A percentile compares a stretch with the other conserved stretches of the same genome.
Evolutionary conservation across 2,113 vertebrate species (phyloP).

Genomic region (Sapajus apella): DNA sequence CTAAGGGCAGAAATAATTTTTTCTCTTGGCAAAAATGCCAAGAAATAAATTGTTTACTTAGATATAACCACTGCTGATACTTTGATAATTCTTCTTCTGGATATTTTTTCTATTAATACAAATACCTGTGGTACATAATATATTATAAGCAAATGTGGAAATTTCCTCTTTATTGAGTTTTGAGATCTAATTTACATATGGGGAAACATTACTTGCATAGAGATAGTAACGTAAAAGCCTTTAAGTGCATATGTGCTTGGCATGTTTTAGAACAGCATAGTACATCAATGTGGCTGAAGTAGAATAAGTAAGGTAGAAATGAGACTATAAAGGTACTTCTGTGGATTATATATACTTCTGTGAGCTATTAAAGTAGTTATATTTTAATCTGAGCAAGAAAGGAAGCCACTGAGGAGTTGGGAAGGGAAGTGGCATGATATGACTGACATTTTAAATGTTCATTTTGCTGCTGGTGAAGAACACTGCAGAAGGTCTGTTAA

Average conservation of each 20-base stretch:
- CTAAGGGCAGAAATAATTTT: slow-evolving; percentile 1
- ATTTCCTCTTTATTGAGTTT: neutral
- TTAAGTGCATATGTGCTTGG: neutral
- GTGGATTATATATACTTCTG: neutral
- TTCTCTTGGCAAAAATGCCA: neutral
- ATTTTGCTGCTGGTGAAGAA: neutral
- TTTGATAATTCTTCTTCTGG: slow-evolving; percentile 5
- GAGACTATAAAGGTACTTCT: neutral
- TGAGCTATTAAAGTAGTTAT: neutral
- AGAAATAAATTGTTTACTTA: slow-evolving; percentile 11
- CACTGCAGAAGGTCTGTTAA: neutral
- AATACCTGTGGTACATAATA: neutral
- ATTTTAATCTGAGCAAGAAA: slow-evolving; percentile 8
- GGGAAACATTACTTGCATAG: neutral
- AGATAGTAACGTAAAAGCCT: neutral
- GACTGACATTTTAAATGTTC: neutral
- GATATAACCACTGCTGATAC: neutral
- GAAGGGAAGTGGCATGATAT: neutral
- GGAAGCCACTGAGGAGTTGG: neutral
- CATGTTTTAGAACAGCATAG: neutral
- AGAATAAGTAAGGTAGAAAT: neutral
- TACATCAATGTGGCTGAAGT: neutral
- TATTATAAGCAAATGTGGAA: neutral
- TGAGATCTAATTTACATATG: neutral
- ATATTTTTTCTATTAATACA: neutral